phyloP scores from a whole-genome alignment of 2,888 invertebrate species.

The Papilio elwesi region DNA sequence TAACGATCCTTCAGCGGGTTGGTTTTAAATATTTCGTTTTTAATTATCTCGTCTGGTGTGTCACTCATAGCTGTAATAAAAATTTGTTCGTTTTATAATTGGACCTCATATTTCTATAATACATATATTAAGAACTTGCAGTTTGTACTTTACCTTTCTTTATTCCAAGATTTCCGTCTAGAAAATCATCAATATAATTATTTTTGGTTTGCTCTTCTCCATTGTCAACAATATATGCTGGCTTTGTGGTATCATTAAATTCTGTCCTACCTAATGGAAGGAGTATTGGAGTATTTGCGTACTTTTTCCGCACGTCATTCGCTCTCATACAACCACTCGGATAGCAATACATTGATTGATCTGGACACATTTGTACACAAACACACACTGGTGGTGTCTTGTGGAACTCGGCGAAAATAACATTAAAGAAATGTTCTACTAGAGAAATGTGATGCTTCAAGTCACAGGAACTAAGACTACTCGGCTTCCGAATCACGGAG shows the following conservation, averaged over 20 bases:
- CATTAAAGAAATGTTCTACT: conserved; percentile 71
- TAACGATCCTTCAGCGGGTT: conserved; percentile 66
- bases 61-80: conserved; percentile 43
- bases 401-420: conserved; percentile 71
- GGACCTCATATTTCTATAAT: neutral
- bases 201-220: conserved; percentile 6
- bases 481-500: conserved; percentile 22
- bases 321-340: conserved; percentile 69
- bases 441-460: conserved; percentile 24
- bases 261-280: conserved; percentile 41
- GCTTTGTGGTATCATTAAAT: conserved; percentile 46
- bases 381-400: conserved; percentile 65
- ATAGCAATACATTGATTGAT: conserved; percentile 72
- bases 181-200: conserved; percentile 26
- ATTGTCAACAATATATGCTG: conserved; percentile 11
- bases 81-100: neutral
- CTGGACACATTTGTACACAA: conserved; percentile 71
- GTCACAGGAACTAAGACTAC: conserved; percentile 20
- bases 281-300: conserved; percentile 29
- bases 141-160: conserved; percentile 24
- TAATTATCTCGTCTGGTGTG: conserved; percentile 30
- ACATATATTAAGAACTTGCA: neutral
- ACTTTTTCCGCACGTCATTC: conserved; percentile 48
- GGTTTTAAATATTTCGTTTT: conserved; percentile 47
- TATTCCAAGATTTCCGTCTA: conserved; percentile 6